A percentile compares a stretch with the other conserved stretches of the same genome.
These are phyloP conservation scores for Crenichthys baileyi DNA, from an alignment of 2,797 vertebrate species.

Conservation along the genomic window DNA sequence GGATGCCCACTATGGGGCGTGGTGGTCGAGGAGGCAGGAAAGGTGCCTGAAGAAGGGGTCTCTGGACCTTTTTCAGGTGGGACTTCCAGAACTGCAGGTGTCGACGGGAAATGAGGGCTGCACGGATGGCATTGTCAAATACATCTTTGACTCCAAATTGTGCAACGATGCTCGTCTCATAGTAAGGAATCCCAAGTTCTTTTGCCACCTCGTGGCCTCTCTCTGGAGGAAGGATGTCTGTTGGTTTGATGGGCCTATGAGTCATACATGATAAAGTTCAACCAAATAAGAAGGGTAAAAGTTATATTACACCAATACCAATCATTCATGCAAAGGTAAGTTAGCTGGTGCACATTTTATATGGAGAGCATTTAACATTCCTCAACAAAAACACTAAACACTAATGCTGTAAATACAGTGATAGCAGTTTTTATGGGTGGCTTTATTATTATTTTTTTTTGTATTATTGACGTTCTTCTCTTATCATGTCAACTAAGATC, in stretches of 20 bases:
- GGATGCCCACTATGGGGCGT: conserved; percentile 86
- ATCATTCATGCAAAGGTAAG: background rate
- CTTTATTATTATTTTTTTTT: background rate
- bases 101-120: conserved; percentile 90
- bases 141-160: conserved; percentile 94
- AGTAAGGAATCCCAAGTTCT: conserved; percentile 91
- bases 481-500: background rate
- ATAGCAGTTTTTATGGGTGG: background rate
- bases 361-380: no score
- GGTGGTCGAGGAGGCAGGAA: conserved; percentile 90
- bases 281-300: conserved; percentile 9
- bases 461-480: background rate
- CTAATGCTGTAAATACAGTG: background rate
- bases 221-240: conserved; percentile 91
- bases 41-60: conserved; percentile 88
- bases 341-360: background rate
- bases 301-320: background rate
- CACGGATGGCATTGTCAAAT: conserved; percentile 93
- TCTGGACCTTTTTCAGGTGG: conserved; percentile 89
- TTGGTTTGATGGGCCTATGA: conserved; percentile 89
- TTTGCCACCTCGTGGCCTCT: conserved; percentile 91
- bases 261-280: conserved; percentile 9
- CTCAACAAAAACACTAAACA: background rate
- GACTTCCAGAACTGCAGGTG: conserved; percentile 96
- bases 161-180: conserved; percentile 92